Base-by-base conservation (phyloP, 2,888 invertebrate genomes). In the Andricus curvator region DNA sequence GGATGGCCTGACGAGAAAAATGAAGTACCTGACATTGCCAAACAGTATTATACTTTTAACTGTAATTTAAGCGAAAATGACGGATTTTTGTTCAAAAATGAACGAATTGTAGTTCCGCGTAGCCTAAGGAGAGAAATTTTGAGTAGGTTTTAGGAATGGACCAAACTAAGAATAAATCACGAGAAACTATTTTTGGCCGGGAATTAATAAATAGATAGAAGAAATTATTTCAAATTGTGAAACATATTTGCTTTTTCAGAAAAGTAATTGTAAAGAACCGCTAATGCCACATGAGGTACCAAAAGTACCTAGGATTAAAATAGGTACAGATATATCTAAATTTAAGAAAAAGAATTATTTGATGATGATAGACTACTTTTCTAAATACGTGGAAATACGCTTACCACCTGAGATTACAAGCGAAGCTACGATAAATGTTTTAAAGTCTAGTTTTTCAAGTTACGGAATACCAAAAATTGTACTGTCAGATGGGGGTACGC, bases 1-100 rank as follows among this genome's bases (percentile, higher is more conserved):
- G 86, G 87, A 5, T 89, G 89, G 88, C 88, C 88, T 48, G 81
- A 83, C 29, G 78, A 84, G 77, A 84, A 76, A 78, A 70, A 80
- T 65, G 37, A 41, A 41, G 41, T 84, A 17, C 85, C 84, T 17
- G 68, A 76, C 6, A 22, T 65, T 44, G 33, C 80, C 11, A 84
- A 82, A 67, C 77, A 82, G 6, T 86, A 84, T 77, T 56, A 41
- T 29, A 78, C 77, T 25, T 67, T 79, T 3, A 37, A 41, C 9
- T 78, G 79, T 13, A 80, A 83, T 65, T 37, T 85, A 15, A 48
- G 11, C 29, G 68, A 81, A 4, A 80, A 83, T 20, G 81, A 84
- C 13, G 80, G 80, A 41, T 60, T 85, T 41, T 51, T 84, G 25
- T 84, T 80, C 33, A 85, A 84, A 60, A 78, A 80, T 44, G 77